Conservation (phyloP, 2,797 vertebrate species). For the Pempheris klunzingeri region DNA sequence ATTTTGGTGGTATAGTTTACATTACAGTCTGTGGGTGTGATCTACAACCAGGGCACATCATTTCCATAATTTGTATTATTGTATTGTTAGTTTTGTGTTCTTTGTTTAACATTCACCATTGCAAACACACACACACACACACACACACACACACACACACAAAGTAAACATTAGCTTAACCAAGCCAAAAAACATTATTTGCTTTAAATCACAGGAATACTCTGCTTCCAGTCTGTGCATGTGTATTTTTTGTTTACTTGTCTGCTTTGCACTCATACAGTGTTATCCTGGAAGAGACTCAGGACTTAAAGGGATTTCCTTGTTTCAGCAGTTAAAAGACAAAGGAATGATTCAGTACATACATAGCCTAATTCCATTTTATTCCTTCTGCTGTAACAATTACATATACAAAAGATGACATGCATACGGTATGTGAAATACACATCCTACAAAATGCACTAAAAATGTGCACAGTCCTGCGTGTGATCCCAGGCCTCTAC, state of each 20-base stretch:
- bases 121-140: too few species aligned
- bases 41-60: background rate
- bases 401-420: constrained; percentile 56
- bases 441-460: constrained; percentile 35
- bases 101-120: constrained; percentile 1
- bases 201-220: constrained; percentile 27
- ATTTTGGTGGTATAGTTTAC: background rate
- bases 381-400: constrained; percentile 51
- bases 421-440: constrained; percentile 48
- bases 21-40: background rate
- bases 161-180: too few species aligned
- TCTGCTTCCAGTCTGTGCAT: constrained; percentile 26
- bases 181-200: constrained; percentile 26
- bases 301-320: constrained; percentile 70
- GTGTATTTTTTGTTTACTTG: constrained; percentile 49
- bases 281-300: constrained; percentile 55
- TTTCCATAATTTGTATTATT: constrained; percentile 24
- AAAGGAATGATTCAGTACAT: constrained; percentile 63
- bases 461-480: constrained; percentile 32
- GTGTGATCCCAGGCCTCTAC: constrained; percentile 40
- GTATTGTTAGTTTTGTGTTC: background rate
- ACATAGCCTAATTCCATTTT: constrained; percentile 58
- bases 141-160: too few species aligned
- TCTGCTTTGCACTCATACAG: constrained; percentile 54
- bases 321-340: constrained; percentile 68